Conservation (phyloP, 1,140 invertebrate species). For the Heterodera carotae region DNA sequence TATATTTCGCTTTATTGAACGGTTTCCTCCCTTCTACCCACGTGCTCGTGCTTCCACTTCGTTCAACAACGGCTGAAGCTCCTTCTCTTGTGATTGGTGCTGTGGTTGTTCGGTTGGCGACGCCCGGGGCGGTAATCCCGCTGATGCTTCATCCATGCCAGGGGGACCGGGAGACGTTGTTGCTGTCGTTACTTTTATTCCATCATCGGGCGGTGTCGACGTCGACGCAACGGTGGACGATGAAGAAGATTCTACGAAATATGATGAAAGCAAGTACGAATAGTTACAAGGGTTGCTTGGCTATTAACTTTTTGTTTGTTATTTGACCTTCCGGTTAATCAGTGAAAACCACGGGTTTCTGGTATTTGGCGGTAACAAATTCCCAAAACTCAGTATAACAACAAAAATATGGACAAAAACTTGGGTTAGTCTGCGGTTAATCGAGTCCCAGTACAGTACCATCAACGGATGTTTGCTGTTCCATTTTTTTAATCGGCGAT, state of each 20-base stretch:
- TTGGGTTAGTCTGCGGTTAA: too few relatives aligned
- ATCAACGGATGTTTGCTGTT: neutral
- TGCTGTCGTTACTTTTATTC: neutral
- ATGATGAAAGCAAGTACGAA: too few relatives aligned
- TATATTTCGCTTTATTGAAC: neutral
- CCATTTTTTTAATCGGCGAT: neutral
- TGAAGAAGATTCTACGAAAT: neutral
- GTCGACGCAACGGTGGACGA: neutral
- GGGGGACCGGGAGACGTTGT: conserved; percentile 15
- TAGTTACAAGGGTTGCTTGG: too few relatives aligned
- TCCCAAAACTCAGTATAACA: too few relatives aligned
- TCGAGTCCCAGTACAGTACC: too few relatives aligned
- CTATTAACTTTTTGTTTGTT: too few relatives aligned
- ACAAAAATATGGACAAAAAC: too few relatives aligned
- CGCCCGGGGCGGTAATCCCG: neutral
- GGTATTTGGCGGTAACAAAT: too few relatives aligned
- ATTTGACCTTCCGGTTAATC: too few relatives aligned
- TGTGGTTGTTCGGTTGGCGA: conserved; percentile 1
- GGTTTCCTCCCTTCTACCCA: neutral
- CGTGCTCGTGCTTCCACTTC: conserved; percentile 11
- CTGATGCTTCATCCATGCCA: conserved; percentile 16
- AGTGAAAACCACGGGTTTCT: too few relatives aligned
- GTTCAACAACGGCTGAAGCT: neutral
- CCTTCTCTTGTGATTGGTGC: conserved; percentile 9
- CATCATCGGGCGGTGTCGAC: neutral